phyloP scores from a whole-genome alignment of 1,140 invertebrate species.

The Aplysia californica region DNA sequence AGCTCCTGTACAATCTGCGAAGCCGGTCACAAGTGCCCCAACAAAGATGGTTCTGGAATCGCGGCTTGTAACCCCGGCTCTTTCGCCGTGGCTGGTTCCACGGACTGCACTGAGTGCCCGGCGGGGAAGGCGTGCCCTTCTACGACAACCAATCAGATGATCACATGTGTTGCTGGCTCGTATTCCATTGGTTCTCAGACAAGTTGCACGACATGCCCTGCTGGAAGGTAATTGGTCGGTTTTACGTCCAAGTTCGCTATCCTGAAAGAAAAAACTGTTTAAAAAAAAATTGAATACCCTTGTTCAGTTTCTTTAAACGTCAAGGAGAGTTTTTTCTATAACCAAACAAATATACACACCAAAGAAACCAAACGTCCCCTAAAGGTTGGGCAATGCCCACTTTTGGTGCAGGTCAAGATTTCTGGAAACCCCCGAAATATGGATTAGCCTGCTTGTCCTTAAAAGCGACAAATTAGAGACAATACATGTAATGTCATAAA shows the following conservation, averaged over 20 bases:
- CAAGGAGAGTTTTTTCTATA: too few relatives aligned
- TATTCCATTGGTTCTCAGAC: conserved; percentile 50
- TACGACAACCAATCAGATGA: conserved; percentile 31
- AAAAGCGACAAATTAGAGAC: too few relatives aligned
- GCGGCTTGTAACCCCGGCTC: conserved; percentile 41
- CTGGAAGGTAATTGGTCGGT: conserved; percentile 34
- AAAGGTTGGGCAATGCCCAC: too few relatives aligned
- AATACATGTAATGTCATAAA: too few relatives aligned
- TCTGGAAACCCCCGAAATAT: too few relatives aligned
- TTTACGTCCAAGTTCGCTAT: neutral
- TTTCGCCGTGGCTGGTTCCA: conserved; percentile 39
- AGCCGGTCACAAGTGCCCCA: conserved; percentile 50
- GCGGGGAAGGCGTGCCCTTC: conserved; percentile 50
- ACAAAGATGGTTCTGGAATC: conserved; percentile 42
- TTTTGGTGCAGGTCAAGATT: too few relatives aligned
- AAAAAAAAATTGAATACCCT: too few relatives aligned
- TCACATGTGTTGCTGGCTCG: conserved; percentile 44
- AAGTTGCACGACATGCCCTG: conserved; percentile 47
- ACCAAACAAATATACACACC: too few relatives aligned
- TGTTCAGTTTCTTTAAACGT: too few relatives aligned
- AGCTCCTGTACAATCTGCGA: conserved; percentile 48
- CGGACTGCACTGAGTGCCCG: conserved; percentile 49
- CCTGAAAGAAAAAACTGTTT: too few relatives aligned
- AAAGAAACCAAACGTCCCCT: too few relatives aligned
- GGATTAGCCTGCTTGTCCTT: too few relatives aligned